A percentile compares a stretch with the other conserved stretches of the same genome.
phyloP scores from a whole-genome alignment of 2,797 vertebrate genomes.

The Meda fulgida region DNA sequence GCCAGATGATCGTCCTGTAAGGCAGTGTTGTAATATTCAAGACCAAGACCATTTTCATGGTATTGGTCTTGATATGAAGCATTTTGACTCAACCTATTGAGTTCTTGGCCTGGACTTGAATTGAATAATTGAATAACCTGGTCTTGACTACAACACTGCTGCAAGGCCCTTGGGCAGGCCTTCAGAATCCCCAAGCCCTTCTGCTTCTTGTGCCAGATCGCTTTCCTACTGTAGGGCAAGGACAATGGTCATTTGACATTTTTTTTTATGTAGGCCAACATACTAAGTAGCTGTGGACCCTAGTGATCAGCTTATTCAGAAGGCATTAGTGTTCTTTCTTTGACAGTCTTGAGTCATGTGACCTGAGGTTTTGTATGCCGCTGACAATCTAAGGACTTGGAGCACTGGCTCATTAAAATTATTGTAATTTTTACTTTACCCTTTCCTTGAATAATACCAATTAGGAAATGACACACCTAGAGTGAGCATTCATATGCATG shows the following conservation, averaged over 20 bases:
- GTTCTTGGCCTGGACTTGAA: not conserved
- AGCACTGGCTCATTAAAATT: too few relatives aligned
- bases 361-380: not conserved
- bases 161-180: not conserved
- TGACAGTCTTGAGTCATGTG: not conserved
- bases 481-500: not conserved
- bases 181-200: not conserved
- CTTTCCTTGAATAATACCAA: not conserved
- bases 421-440: too few relatives aligned
- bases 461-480: constrained; percentile 5
- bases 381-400: not conserved
- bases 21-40: not conserved
- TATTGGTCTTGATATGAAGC: not conserved
- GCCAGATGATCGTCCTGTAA: not conserved
- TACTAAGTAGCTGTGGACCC: not conserved
- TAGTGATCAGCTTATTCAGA: not conserved
- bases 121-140: not conserved
- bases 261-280: not conserved
- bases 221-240: not conserved
- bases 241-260: not conserved
- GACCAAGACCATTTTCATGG: not conserved
- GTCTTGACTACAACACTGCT: not conserved
- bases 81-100: too few relatives aligned
- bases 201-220: not conserved
- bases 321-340: not conserved